phyloP scores from a whole-genome alignment of 2,113 vertebrate species.

The Ctenomys sociabilis region DNA sequence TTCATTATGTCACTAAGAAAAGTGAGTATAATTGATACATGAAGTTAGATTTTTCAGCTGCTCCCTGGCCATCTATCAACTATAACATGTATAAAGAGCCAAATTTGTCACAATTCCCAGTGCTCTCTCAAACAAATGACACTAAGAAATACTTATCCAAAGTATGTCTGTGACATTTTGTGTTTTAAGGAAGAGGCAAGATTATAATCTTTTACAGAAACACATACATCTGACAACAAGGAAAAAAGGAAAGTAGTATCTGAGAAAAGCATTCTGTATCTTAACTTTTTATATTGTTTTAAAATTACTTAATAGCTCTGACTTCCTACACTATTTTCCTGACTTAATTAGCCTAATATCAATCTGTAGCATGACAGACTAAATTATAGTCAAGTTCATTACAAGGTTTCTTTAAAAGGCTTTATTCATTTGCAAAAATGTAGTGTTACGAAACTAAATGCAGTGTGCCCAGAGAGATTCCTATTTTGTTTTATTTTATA shows the following conservation, averaged over 20 bases:
- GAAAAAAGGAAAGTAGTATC: background rate
- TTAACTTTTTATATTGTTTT: background rate
- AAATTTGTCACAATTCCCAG: constrained; percentile 46
- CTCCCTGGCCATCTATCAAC: constrained; percentile 56
- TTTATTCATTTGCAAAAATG: background rate
- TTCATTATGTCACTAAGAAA: constrained; percentile 56
- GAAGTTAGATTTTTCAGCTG: constrained; percentile 65
- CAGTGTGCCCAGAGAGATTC: background rate
- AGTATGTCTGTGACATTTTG: background rate
- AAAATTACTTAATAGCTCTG: background rate
- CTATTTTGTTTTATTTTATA: background rate
- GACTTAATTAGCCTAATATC: background rate
- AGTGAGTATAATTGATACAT: constrained; percentile 75
- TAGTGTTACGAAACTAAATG: background rate
- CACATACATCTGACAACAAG: background rate
- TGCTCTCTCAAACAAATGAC: background rate
- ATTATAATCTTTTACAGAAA: background rate
- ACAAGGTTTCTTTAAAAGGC: background rate
- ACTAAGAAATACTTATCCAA: background rate
- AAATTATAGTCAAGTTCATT: background rate
- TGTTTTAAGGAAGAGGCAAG: background rate
- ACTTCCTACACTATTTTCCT: background rate
- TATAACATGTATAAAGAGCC: constrained; percentile 38
- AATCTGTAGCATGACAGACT: background rate
- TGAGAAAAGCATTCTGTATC: background rate